phyloP scores from a whole-genome alignment of 2,113 vertebrate genomes.

The Myotis yumanensis region DNA sequence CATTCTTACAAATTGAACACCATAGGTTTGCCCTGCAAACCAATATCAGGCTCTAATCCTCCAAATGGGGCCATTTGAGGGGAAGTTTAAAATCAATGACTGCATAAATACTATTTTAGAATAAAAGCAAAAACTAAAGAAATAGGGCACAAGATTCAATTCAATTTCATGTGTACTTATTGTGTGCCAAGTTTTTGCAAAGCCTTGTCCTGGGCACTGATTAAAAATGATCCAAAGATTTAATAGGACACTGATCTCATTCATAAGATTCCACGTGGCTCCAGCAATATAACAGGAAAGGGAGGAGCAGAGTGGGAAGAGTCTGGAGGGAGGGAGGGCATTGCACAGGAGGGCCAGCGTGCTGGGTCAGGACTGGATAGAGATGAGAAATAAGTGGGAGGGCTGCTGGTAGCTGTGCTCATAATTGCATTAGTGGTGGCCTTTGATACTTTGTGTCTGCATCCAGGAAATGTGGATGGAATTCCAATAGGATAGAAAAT shows the following conservation, averaged over 20 bases:
- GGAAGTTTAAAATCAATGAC: slow-evolving; percentile 28
- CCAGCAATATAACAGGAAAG: background rate
- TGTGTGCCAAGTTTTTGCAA: background rate
- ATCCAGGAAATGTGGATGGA: background rate
- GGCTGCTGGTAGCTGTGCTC: background rate
- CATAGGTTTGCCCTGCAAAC: background rate
- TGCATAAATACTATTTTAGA: background rate
- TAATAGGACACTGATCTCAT: background rate
- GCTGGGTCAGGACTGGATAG: background rate
- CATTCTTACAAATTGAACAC: background rate
- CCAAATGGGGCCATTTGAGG: background rate
- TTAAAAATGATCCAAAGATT: background rate
- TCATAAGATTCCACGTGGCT: background rate
- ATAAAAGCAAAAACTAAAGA: background rate
- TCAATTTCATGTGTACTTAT: background rate
- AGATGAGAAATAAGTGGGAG: background rate
- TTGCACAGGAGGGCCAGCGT: background rate
- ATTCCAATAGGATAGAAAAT: background rate
- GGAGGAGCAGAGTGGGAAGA: background rate
- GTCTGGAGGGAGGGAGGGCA: background rate
- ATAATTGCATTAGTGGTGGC: background rate
- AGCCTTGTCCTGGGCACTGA: background rate
- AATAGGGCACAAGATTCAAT: background rate
- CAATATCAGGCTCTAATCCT: background rate
- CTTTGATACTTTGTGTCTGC: background rate